Conservation (phyloP, 2,888 invertebrate genomes). For the Colletes collaris region DNA sequence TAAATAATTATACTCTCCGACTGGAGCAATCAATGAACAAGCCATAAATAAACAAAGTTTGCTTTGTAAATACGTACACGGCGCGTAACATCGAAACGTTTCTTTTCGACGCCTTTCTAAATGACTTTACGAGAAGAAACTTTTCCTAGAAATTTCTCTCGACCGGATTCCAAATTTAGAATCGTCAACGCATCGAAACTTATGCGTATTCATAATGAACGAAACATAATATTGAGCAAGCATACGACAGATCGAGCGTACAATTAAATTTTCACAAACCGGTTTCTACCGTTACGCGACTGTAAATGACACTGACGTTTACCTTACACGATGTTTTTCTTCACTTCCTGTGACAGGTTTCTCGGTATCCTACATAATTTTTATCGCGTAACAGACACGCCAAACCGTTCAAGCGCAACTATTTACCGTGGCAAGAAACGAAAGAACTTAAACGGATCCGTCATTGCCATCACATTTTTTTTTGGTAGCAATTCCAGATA, state of each 20-base stretch:
- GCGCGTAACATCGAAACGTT: neutral
- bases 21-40: too few species aligned
- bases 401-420: neutral
- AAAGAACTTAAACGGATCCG: neutral
- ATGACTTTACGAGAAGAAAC: neutral
- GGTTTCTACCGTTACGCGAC: neutral
- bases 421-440: neutral
- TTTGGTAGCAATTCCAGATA: neutral
- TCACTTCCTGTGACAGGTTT: neutral
- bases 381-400: neutral
- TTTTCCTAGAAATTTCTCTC: neutral
- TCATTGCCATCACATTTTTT: neutral
- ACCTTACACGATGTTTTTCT: neutral
- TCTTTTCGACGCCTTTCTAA: neutral
- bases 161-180: neutral
- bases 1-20: too few species aligned
- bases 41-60: too few species aligned
- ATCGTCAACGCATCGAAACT: too few species aligned
- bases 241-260: neutral
- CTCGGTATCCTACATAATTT: neutral
- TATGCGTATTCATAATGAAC: neutral
- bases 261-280: slow-evolving; percentile 1
- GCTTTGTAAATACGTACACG: neutral
- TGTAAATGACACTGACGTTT: slow-evolving; percentile 15
- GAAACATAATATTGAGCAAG: neutral